These are phyloP conservation scores for Ichneumoninae sp. DNA, from an alignment of 2,888 invertebrate species.

Conservation along the genomic window DNA sequence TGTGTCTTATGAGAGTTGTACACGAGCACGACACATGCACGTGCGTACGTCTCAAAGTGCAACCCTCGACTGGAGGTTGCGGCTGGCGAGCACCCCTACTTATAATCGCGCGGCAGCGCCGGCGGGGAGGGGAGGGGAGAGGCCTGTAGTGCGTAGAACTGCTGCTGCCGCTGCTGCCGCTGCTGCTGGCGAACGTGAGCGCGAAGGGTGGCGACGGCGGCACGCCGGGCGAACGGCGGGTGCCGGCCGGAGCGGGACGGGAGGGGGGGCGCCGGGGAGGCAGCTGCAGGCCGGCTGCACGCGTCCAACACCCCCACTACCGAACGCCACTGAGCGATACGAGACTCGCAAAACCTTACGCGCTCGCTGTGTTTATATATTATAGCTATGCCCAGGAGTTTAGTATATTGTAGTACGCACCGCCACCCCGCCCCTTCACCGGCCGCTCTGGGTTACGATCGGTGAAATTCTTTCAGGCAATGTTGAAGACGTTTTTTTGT, in stretches of 20 bases:
- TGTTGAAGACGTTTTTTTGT: constrained; percentile 31
- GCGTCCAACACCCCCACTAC: constrained; percentile 83
- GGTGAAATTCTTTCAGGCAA: constrained; percentile 13
- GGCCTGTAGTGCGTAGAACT: constrained; percentile 17
- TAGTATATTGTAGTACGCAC: constrained; percentile 17
- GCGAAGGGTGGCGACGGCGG: constrained; percentile 51
- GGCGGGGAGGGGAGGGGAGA: constrained; percentile 27
- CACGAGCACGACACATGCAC: constrained; percentile 38
- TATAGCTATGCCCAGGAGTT: constrained; percentile 20
- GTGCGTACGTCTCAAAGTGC: constrained; percentile 72
- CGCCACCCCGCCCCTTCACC: constrained; percentile 25
- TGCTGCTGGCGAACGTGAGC: constrained; percentile 47
- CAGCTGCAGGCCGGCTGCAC: constrained; percentile 84
- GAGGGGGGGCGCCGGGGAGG: constrained; percentile 83
- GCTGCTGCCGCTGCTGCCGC: constrained; percentile 26
- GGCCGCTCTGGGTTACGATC: constrained; percentile 14
- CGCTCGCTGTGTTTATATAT: constrained; percentile 21
- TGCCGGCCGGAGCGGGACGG: constrained; percentile 83
- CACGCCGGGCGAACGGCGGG: constrained; percentile 52
- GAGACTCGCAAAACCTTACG: constrained; percentile 75
- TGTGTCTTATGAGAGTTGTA: constrained; percentile 25
- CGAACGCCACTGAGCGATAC: constrained; percentile 76
- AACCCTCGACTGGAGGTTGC: constrained; percentile 84
- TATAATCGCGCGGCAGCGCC: constrained; percentile 80
- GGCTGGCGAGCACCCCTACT: constrained; percentile 82